Percentiles rank a stretch among this genome's conserved stretches.
These are phyloP conservation scores for Lithophane semibrunnea DNA, from an alignment of 2,888 invertebrate species.

Conservation along the genomic window DNA sequence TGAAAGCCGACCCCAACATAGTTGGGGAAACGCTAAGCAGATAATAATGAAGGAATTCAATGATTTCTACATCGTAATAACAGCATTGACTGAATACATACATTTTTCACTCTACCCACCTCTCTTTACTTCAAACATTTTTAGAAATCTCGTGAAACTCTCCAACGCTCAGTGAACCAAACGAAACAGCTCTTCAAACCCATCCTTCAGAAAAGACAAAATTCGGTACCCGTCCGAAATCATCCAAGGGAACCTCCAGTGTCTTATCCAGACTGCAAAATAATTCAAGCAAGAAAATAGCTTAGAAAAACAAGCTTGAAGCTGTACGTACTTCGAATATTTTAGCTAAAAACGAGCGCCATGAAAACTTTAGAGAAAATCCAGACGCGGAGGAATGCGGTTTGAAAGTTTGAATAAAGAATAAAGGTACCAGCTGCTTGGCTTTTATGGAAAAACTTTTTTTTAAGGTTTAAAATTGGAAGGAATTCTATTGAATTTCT, in stretches of 20 bases:
- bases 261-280: conserved; percentile 3
- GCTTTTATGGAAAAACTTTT: background rate
- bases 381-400: background rate
- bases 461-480: background rate
- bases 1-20: no score
- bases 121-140: background rate
- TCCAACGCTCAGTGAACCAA: background rate
- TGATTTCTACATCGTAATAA: no score
- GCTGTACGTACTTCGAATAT: conserved; percentile 28
- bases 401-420: conserved; percentile 35
- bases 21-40: no score
- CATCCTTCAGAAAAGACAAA: conserved; percentile 1
- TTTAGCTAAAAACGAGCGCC: conserved; percentile 22
- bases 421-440: conserved; percentile 19
- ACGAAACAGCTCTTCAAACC: background rate
- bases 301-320: conserved; percentile 15
- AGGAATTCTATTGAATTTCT: background rate
- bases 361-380: conserved; percentile 28
- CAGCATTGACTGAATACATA: background rate
- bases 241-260: conserved; percentile 8
- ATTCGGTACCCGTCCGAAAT: background rate
- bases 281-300: conserved; percentile 9
- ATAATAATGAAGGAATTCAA: no score
- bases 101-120: background rate
- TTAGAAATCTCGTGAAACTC: no score